These are phyloP conservation scores for Ia io DNA, from an alignment of 2,113 vertebrate species.

Conservation along the genomic window DNA sequence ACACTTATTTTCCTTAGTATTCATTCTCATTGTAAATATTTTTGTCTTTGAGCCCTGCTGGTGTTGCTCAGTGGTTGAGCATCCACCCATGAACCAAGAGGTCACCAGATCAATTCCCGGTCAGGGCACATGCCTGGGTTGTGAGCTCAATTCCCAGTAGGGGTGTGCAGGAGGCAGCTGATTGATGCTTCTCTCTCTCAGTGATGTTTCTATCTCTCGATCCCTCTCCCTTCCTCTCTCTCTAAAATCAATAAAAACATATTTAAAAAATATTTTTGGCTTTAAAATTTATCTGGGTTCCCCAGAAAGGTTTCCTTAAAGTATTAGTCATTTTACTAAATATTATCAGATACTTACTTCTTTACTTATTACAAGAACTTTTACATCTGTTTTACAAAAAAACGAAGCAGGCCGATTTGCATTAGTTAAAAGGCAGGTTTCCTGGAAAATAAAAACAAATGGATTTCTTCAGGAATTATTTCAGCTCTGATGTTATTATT, in stretches of 20 bases:
- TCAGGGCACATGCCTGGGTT: no score
- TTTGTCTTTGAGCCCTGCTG: background rate
- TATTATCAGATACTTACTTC: background rate
- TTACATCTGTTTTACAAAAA: conserved; percentile 10
- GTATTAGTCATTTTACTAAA: background rate
- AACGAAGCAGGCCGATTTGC: background rate
- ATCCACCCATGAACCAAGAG: no score
- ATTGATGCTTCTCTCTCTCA: no score
- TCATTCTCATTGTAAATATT: conserved; percentile 7
- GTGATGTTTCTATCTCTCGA: no score
- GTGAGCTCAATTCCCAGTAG: no score
- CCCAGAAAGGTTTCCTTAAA: background rate
- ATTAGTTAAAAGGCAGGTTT: conserved; percentile 39
- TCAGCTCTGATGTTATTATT: background rate
- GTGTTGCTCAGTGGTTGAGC: no score
- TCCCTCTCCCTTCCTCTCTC: no score
- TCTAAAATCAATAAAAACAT: no score
- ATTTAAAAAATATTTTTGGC: background rate
- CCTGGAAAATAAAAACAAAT: conserved; percentile 46
- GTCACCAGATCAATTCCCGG: no score
- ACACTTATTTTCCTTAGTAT: background rate
- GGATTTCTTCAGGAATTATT: background rate
- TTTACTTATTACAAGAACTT: conserved; percentile 27
- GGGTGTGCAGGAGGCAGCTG: no score
- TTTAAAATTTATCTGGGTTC: conserved; percentile 19